These are phyloP conservation scores for Pollimyrus isidori DNA, from an alignment of 2,113 vertebrate species.

Conservation along the genomic window DNA sequence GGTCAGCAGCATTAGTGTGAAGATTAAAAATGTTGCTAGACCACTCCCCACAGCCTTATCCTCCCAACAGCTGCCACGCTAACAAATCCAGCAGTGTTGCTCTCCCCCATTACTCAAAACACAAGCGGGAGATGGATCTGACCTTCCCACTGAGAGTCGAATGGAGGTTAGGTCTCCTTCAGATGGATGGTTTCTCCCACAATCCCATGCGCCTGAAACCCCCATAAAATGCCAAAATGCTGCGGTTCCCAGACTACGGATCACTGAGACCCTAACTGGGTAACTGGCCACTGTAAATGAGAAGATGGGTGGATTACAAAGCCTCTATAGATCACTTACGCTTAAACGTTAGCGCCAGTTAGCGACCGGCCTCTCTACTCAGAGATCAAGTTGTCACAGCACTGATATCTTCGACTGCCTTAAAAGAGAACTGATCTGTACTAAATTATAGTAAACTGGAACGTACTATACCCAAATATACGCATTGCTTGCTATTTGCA, in stretches of 20 bases:
- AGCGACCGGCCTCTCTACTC: not conserved
- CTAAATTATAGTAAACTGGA: not conserved
- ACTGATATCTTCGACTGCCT: not conserved
- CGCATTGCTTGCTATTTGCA: not conserved
- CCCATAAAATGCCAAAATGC: not conserved
- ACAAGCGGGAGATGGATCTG: not conserved
- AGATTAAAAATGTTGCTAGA: slow-evolving; percentile 14
- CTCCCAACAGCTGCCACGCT: not conserved
- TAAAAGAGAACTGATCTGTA: not conserved
- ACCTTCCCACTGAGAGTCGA: not conserved
- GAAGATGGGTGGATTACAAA: not conserved
- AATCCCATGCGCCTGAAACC: not conserved
- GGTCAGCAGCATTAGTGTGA: slow-evolving; percentile 28
- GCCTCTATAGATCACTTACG: not conserved
- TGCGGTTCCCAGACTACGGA: not conserved
- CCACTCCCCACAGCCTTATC: not conserved
- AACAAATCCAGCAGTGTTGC: not conserved
- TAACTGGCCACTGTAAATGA: not conserved
- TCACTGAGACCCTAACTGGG: not conserved
- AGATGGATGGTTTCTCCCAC: not conserved
- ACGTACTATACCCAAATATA: not conserved
- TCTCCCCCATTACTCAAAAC: not conserved
- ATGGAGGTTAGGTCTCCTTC: not conserved
- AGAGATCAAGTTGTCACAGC: not conserved
- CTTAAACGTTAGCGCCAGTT: not conserved